These are phyloP conservation scores for Phoxinus dragarum DNA, from an alignment of 2,797 vertebrate genomes.

Conservation along the genomic window DNA sequence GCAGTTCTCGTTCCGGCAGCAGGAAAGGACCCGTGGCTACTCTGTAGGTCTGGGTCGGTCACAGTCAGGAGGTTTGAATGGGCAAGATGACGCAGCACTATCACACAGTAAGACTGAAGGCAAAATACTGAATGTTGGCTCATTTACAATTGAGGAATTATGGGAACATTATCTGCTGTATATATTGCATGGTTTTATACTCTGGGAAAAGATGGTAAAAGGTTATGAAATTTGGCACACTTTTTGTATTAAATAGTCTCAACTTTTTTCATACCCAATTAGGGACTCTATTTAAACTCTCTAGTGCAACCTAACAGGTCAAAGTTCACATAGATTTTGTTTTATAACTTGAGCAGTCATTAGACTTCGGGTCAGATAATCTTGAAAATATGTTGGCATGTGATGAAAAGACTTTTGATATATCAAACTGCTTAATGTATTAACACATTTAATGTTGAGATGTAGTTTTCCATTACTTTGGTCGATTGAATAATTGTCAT, in stretches of 20 bases:
- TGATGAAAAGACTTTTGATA: not conserved
- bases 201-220: not conserved
- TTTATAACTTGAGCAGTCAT: not conserved
- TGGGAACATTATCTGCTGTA: too few relatives aligned
- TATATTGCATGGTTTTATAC: not conserved
- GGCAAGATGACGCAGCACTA: conserved; percentile 72
- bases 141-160: not conserved
- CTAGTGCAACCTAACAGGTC: not conserved
- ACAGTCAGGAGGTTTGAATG: conserved; percentile 79
- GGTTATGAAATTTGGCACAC: too few relatives aligned
- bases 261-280: not conserved
- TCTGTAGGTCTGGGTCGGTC: conserved; percentile 79
- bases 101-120: conserved; percentile 75
- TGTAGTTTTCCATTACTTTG: conserved; percentile 3
- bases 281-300: not conserved
- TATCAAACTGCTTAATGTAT: not conserved
- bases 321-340: not conserved
- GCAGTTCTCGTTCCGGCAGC: conserved; percentile 78
- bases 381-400: not conserved
- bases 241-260: not conserved
- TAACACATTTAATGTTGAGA: not conserved
- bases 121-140: not conserved
- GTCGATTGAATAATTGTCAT: not conserved
- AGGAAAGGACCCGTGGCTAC: conserved; percentile 76
- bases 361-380: not conserved